A percentile compares a stretch with the other conserved stretches of the same genome.
These are phyloP conservation scores for Alcis repandata DNA, from an alignment of 2,888 invertebrate species.

Conservation along the genomic window DNA sequence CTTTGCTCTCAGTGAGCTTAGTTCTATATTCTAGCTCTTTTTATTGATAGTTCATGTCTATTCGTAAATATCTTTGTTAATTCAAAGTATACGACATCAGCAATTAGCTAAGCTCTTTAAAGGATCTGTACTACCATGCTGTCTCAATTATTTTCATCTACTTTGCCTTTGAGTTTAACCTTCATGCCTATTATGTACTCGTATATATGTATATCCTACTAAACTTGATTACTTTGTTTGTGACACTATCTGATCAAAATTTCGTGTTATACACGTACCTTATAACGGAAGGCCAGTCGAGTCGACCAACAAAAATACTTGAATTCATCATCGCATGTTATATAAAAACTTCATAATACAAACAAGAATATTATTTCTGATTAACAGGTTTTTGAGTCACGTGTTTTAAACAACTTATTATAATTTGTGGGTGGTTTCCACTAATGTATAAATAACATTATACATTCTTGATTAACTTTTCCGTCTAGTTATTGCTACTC, in stretches of 20 bases:
- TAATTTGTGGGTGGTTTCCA: constrained; percentile 41
- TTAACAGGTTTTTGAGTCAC: constrained; percentile 19
- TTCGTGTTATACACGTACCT: constrained; percentile 6
- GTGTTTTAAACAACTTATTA: constrained; percentile 11
- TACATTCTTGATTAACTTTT: constrained; percentile 3
- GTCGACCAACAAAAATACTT: constrained; percentile 24
- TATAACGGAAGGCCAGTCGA: constrained; percentile 39
- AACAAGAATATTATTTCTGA: constrained; percentile 26
- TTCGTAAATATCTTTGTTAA: not conserved
- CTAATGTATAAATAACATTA: constrained; percentile 10
- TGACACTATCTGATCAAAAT: constrained; percentile 5
- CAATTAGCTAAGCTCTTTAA: not conserved
- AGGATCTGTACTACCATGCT: not conserved
- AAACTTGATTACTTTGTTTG: constrained; percentile 22
- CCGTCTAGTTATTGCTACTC: not conserved
- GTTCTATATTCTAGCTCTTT: not conserved
- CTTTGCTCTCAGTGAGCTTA: not conserved
- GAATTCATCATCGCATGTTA: constrained; percentile 23
- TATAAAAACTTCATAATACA: constrained; percentile 39
- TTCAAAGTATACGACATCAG: no score
- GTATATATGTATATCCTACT: constrained; percentile 7
- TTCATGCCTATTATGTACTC: constrained; percentile 3
- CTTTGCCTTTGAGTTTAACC: not conserved
- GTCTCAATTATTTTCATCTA: not conserved
- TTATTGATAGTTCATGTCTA: not conserved